A percentile compares a stretch with the other conserved stretches of the same genome.
These are phyloP conservation scores for Spilosoma lubricipeda DNA, from an alignment of 2,888 invertebrate species.

Conservation along the genomic window DNA sequence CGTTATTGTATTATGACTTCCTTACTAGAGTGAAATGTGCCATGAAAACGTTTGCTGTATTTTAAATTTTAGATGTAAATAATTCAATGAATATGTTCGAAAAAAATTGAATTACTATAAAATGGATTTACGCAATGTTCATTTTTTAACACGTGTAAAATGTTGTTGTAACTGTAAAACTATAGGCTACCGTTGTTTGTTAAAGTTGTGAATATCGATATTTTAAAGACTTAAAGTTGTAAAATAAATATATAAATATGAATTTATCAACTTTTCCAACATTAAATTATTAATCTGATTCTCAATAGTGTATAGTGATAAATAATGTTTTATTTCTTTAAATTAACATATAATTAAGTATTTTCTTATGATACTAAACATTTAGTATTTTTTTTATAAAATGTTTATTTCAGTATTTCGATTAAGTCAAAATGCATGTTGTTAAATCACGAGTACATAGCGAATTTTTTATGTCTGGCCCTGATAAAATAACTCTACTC, in stretches of 20 bases:
- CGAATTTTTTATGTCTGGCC: too few relatives aligned
- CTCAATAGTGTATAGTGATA: not conserved
- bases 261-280: not conserved
- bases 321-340: not conserved
- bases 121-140: slow-evolving; percentile 18
- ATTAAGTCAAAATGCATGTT: not conserved
- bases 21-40: slow-evolving; percentile 22
- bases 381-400: not conserved
- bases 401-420: not conserved
- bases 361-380: not conserved
- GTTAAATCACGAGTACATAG: not conserved
- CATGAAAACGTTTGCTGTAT: not conserved
- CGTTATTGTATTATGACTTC: slow-evolving; percentile 23
- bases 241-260: not conserved
- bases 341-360: not conserved
- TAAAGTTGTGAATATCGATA: not conserved
- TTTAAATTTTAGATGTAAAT: slow-evolving; percentile 1
- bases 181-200: too few relatives aligned
- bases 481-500: too few relatives aligned
- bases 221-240: not conserved
- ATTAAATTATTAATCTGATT: not conserved
- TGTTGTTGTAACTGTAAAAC: slow-evolving; percentile 16
- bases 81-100: too few relatives aligned
- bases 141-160: slow-evolving; percentile 17
- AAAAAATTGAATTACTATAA: not conserved